A percentile compares a stretch with the other conserved stretches of the same genome.
Evolutionary conservation across 2,888 invertebrate genomes (phyloP).

Genomic region (Camptogramma bilineatum): DNA sequence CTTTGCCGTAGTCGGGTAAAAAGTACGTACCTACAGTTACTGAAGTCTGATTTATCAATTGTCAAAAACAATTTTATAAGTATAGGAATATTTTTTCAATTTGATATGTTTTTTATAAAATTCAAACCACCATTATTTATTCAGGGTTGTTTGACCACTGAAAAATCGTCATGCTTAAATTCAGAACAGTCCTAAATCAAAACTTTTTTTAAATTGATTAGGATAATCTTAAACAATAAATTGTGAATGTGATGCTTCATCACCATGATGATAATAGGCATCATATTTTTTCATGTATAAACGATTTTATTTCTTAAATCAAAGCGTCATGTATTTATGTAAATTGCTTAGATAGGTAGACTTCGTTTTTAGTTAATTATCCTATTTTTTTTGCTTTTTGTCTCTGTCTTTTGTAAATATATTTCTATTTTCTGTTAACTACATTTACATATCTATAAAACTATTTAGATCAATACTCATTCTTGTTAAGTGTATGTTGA

Average conservation of each 20-base stretch:
- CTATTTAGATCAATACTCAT: slow-evolving; percentile 38
- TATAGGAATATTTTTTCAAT: too few relatives aligned
- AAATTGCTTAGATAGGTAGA: background rate
- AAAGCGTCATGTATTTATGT: background rate
- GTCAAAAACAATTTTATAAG: background rate
- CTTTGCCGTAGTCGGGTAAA: too few relatives aligned
- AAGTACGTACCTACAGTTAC: background rate
- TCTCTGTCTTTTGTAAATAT: slow-evolving; percentile 28
- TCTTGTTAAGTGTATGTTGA: slow-evolving; percentile 44
- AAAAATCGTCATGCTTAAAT: background rate
- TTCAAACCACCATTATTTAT: too few relatives aligned
- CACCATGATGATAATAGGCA: too few relatives aligned
- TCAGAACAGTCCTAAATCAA: too few relatives aligned
- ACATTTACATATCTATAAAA: slow-evolving; percentile 18
- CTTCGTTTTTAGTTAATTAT: background rate
- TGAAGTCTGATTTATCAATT: background rate
- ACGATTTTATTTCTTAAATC: background rate
- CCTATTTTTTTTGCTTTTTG: slow-evolving; percentile 20
- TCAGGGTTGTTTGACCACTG: too few relatives aligned
- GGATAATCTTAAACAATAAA: background rate
- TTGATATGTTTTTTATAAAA: too few relatives aligned
- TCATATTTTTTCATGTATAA: background rate
- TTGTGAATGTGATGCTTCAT: background rate
- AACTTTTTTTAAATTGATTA: background rate
- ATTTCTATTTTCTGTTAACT: slow-evolving; percentile 22